These are phyloP conservation scores for Anhinga anhinga DNA, from an alignment of 2,113 vertebrate species.

Conservation along the genomic window DNA sequence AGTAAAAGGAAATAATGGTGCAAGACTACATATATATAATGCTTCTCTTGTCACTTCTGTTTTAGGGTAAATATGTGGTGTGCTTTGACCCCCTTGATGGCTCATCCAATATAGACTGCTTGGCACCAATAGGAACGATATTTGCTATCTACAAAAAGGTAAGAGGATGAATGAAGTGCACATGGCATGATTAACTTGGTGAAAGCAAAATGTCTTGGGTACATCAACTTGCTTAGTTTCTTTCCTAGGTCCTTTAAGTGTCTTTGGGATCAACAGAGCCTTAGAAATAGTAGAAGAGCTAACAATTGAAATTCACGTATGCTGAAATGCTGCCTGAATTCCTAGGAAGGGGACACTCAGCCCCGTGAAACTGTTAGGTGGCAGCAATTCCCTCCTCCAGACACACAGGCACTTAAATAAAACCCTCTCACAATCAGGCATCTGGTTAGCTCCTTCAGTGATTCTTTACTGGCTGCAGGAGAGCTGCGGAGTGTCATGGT, in stretches of 20 bases:
- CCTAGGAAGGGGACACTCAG: not conserved
- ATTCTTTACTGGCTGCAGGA: rapidly evolving
- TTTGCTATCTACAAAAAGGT: constrained; percentile 96
- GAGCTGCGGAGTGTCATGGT: rapidly evolving
- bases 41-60: not conserved
- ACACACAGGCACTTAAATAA: not conserved
- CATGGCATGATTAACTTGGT: rapidly evolving
- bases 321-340: not conserved
- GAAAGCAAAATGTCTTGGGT: not conserved
- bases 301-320: rapidly evolving
- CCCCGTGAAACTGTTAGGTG: not conserved
- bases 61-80: constrained; percentile 94
- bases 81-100: constrained; percentile 97
- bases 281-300: not conserved
- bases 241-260: not conserved
- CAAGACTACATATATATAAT: not conserved
- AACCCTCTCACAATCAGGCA: not conserved
- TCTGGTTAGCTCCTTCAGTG: not conserved
- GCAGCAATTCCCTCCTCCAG: not conserved
- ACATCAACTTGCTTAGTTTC: not conserved
- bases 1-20: not conserved
- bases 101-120: constrained; percentile 96
- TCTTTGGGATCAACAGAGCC: not conserved
- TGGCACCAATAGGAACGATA: constrained; percentile 95
- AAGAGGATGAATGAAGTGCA: constrained; percentile 1